Evolutionary conservation across 2,888 invertebrate genomes (phyloP).

Genomic region (Brachynemurus nebulosus): DNA sequence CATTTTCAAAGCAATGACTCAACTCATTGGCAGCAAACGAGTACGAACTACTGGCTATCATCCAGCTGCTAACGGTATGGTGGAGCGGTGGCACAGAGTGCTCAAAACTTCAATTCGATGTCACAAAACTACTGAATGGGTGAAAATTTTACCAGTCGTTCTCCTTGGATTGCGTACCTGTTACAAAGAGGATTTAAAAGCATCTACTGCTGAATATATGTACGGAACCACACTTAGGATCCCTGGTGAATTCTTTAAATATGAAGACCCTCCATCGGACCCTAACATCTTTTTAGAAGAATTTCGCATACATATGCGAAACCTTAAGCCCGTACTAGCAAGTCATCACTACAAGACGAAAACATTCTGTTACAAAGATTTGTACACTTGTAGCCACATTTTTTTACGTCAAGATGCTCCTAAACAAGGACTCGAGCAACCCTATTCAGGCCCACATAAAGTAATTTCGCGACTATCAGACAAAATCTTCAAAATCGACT

Average conservation of each 20-base stretch:
- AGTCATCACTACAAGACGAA: conserved; percentile 13
- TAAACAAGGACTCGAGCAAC: conserved; percentile 13
- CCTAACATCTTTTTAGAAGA: conserved; percentile 14
- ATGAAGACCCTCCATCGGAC: conserved; percentile 9
- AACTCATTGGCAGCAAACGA: conserved; percentile 12
- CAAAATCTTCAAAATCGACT: not conserved
- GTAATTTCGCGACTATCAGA: conserved; percentile 7
- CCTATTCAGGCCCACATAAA: conserved; percentile 18
- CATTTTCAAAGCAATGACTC: conserved; percentile 11
- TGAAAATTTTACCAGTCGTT: conserved; percentile 15
- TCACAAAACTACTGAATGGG: conserved; percentile 12
- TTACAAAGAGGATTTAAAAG: conserved; percentile 18
- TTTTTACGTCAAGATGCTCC: conserved; percentile 12
- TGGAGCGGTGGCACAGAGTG: conserved; percentile 17
- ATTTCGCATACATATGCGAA: conserved; percentile 12
- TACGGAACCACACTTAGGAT: conserved; percentile 15
- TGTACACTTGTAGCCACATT: conserved; percentile 14
- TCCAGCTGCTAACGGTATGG: conserved; percentile 18
- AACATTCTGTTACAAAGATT: conserved; percentile 14
- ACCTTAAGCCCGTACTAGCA: conserved; percentile 12
- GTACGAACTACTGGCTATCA: conserved; percentile 18
- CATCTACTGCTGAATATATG: conserved; percentile 16
- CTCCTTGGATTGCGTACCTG: conserved; percentile 17
- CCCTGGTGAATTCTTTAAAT: conserved; percentile 18
- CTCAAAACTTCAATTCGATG: conserved; percentile 19